Evolutionary conservation across 2,888 invertebrate species (phyloP).

Genomic region (Biston stratarius): DNA sequence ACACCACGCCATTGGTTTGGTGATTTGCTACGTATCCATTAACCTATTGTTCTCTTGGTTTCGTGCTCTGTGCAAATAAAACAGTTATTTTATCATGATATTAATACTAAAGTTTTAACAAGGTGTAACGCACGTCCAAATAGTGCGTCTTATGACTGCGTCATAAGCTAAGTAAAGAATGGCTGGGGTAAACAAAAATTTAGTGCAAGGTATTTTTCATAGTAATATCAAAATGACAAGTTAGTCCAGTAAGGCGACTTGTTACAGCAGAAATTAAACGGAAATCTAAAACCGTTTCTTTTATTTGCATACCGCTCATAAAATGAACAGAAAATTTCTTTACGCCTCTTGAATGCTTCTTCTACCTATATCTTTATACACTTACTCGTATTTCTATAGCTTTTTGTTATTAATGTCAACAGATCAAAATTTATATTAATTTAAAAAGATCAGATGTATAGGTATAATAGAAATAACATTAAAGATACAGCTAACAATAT

Average conservation of each 20-base stretch:
- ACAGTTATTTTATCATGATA: not conserved
- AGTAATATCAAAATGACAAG: not conserved
- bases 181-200: conserved; percentile 5
- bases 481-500: too few relatives aligned
- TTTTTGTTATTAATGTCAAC: not conserved
- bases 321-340: not conserved
- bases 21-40: not conserved
- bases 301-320: not conserved
- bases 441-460: too few relatives aligned
- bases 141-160: conserved; percentile 29
- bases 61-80: conserved; percentile 3
- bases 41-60: not conserved
- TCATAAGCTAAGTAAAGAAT: conserved; percentile 17
- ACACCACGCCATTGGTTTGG: not conserved
- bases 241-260: not conserved
- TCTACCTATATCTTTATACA: not conserved
- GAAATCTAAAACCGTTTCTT: conserved; percentile 9
- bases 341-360: not conserved
- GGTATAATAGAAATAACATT: too few relatives aligned
- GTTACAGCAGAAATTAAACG: conserved; percentile 4
- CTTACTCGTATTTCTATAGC: too few relatives aligned
- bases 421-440: too few relatives aligned
- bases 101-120: not conserved
- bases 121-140: conserved; percentile 6
- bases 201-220: conserved; percentile 7